Conservation (phyloP, 2,113 vertebrate genomes). For the Rhabdomys dilectus region DNA sequence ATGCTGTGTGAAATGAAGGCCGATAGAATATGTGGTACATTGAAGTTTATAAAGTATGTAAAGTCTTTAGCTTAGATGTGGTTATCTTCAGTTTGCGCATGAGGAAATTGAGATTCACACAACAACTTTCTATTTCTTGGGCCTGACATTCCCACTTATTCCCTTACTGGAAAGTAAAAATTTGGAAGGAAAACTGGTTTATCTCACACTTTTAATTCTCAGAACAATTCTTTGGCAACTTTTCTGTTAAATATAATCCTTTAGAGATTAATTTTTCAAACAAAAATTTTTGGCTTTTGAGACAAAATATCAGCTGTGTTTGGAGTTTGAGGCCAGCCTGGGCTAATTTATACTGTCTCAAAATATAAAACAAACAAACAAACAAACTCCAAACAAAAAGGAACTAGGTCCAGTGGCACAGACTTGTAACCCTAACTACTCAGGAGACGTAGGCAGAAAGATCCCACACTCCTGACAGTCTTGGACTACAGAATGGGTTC, state of each 20-base stretch:
- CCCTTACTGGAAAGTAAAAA: neutral
- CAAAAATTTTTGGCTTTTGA: neutral
- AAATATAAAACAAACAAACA: neutral
- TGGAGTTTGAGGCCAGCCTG: neutral
- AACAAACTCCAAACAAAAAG: neutral
- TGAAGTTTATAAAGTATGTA: constrained; percentile 39
- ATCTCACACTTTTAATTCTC: constrained; percentile 11
- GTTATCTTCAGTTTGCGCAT: constrained; percentile 49
- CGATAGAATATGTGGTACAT: neutral
- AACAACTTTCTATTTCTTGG: neutral
- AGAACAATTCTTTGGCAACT: neutral
- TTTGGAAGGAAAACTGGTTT: constrained; percentile 50
- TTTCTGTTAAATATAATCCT: neutral
- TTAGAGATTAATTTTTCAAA: neutral
- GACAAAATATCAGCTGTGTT: neutral
- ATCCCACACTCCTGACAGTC: neutral
- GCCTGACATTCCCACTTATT: neutral
- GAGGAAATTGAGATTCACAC: neutral
- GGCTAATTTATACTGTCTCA: neutral
- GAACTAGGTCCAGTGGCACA: neutral
- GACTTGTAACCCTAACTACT: neutral
- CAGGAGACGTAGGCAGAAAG: too few relatives aligned
- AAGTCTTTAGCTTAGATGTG: neutral
- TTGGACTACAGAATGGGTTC: neutral
- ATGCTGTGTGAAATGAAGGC: neutral